Percentiles rank a stretch among this genome's conserved stretches.
These are phyloP conservation scores for Ethmia dodecea DNA, from an alignment of 2,888 invertebrate genomes.

Conservation along the genomic window DNA sequence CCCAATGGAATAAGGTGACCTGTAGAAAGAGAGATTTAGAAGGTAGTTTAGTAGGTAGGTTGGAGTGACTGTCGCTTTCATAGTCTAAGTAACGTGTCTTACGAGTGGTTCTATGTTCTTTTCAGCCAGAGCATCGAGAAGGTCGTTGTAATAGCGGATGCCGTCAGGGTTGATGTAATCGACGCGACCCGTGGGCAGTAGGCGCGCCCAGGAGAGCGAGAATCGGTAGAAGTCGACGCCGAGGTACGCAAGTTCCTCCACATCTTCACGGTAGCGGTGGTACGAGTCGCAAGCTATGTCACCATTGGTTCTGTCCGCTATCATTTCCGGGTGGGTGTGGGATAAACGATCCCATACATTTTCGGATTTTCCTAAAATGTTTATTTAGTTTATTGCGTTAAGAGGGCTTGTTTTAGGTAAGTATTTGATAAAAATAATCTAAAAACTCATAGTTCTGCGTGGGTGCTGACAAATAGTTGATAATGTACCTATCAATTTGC, in stretches of 20 bases:
- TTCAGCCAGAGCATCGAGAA: slow-evolving; percentile 79
- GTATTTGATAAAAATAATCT: no score
- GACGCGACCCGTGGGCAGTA: slow-evolving; percentile 78
- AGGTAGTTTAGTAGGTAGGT: background rate
- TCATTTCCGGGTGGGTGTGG: slow-evolving; percentile 75
- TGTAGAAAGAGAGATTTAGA: no score
- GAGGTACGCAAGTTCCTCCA: slow-evolving; percentile 64
- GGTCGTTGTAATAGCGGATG: slow-evolving; percentile 80
- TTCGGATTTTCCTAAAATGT: slow-evolving; percentile 79
- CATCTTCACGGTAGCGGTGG: slow-evolving; percentile 79
- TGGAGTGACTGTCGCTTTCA: background rate
- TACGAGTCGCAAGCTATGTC: slow-evolving; percentile 85
- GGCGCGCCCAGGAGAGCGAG: slow-evolving; percentile 80
- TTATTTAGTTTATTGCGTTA: no score
- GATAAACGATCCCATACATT: slow-evolving; percentile 80
- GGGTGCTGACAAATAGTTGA: no score
- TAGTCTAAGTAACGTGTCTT: no score
- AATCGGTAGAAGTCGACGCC: slow-evolving; percentile 78
- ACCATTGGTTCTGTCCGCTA: slow-evolving; percentile 79
- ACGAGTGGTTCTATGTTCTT: slow-evolving; percentile 81
- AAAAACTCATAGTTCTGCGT: no score
- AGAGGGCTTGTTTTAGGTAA: no score
- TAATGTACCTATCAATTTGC: no score
- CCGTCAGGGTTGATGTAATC: slow-evolving; percentile 78
- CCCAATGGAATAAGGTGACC: slow-evolving; percentile 84